Evolutionary conservation across 2,113 vertebrate species (phyloP).

Genomic region (Lampris megalopsis): DNA sequence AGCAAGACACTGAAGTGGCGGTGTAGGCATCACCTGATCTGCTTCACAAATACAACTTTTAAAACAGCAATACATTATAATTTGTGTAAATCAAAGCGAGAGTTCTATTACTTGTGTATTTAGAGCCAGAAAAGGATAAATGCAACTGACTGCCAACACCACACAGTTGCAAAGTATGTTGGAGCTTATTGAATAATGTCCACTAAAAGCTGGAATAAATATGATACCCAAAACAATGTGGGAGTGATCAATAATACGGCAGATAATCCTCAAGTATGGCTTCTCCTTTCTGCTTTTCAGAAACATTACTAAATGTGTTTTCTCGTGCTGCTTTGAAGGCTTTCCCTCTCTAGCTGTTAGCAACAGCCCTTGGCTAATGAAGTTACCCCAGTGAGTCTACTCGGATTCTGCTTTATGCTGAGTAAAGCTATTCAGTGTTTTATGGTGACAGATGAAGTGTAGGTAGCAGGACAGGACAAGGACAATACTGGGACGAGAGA

Average conservation of each 20-base stretch:
- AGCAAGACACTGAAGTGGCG: slow-evolving; percentile 31
- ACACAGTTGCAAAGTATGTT: background rate
- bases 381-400: background rate
- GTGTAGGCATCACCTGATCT: background rate
- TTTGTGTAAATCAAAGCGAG: background rate
- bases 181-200: background rate
- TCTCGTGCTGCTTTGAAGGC: background rate
- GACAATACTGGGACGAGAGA: background rate
- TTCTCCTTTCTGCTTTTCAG: background rate
- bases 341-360: too few relatives aligned
- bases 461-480: background rate
- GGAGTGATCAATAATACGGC: background rate
- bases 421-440: background rate
- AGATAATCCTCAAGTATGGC: background rate
- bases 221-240: background rate
- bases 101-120: background rate
- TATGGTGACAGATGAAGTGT: background rate
- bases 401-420: background rate
- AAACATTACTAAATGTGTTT: background rate
- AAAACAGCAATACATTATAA: too few relatives aligned
- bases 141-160: background rate
- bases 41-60: background rate
- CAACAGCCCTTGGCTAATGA: too few relatives aligned
- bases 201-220: background rate
- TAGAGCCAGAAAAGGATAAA: too few relatives aligned